Evolutionary conservation across 1,140 invertebrate genomes (phyloP), one percentile per base, ranked within the genome.

Genomic region (Pogonus chalceus): DNA sequence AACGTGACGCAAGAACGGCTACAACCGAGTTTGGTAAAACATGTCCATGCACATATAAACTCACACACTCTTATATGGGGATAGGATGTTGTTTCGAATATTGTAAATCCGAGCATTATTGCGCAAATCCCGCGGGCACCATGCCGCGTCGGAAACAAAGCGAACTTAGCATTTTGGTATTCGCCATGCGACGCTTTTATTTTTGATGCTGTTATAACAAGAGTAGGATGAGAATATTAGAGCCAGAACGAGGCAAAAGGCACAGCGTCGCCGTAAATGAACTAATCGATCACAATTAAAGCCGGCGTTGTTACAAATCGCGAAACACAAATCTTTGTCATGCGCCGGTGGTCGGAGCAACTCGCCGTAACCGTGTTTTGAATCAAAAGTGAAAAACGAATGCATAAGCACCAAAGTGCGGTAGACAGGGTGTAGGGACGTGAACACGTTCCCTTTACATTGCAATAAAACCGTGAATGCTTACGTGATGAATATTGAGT

Each of bases 261-360:
- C 4, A 7, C 26, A 14, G 26, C 26, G 26, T n/a, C n/a, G n/a
- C n/a, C 26, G 26, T 16, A 43, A 43, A 43, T 43, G 37, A 43
- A 43, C 37, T 43, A 43, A 43, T 43, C 37, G 37, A 43, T 43
- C 37, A 43, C 37, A 43, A 43, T 43, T 43, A 43, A 43, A 43
- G 7, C 7, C 37, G 37, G 9, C 37, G 37, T 43, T 16, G 37
- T 43, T 43, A 43, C 37, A 43, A 43, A 43, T 43, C 37, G 37
- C 37, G 37, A 43, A 43, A 43, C 37, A 43, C 37, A 43, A 43
- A 43, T 43, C 37, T 43, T 43, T 43, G 37, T 43, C 37, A 43
- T 43, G 37, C 37, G 37, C 37, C 7, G 18, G 37, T 16, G 37
- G 37, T 43, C 18, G 7, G n/a, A n/a, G n/a, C n/a, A n/a, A n/a